Percentiles rank a stretch among this genome's conserved stretches.
phyloP scores from a whole-genome alignment of 2,888 invertebrate species.

The Cheiracanthium punctorium region DNA sequence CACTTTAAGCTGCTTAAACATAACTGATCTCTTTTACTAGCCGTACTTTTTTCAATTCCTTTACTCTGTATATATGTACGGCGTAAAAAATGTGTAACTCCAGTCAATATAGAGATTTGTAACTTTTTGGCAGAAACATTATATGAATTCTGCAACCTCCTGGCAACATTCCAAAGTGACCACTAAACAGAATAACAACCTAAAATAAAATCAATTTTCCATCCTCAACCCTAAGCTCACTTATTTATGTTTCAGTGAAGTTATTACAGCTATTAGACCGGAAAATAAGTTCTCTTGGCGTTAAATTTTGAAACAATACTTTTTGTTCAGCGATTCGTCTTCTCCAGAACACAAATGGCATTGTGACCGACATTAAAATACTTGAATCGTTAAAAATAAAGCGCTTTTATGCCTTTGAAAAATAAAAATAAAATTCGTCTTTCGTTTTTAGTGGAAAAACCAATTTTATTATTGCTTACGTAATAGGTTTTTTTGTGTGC shows the following conservation, averaged over 20 bases:
- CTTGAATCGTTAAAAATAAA: not conserved
- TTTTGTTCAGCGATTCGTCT: not conserved
- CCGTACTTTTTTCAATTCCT: no score
- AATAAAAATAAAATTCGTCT: not conserved
- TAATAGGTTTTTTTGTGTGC: not conserved
- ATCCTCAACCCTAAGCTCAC: constrained; percentile 23
- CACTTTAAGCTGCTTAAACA: no score
- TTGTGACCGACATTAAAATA: not conserved
- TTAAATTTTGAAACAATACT: constrained; percentile 27
- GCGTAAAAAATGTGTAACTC: no score
- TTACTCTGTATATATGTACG: no score
- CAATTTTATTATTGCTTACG: not conserved
- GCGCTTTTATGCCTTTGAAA: not conserved
- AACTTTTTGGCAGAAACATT: constrained; percentile 31
- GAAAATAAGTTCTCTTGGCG: constrained; percentile 35
- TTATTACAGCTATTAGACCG: constrained; percentile 57
- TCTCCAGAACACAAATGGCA: no score
- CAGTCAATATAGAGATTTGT: constrained; percentile 46
- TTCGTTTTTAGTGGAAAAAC: not conserved
- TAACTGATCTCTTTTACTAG: no score
- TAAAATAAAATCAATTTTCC: constrained; percentile 55
- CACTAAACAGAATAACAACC: constrained; percentile 21
- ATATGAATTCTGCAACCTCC: constrained; percentile 37
- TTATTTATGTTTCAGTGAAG: constrained; percentile 52
- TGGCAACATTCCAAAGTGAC: constrained; percentile 45